Conservation (phyloP, 2,888 invertebrate genomes). For the Branchipolynoe longqiensis region DNA sequence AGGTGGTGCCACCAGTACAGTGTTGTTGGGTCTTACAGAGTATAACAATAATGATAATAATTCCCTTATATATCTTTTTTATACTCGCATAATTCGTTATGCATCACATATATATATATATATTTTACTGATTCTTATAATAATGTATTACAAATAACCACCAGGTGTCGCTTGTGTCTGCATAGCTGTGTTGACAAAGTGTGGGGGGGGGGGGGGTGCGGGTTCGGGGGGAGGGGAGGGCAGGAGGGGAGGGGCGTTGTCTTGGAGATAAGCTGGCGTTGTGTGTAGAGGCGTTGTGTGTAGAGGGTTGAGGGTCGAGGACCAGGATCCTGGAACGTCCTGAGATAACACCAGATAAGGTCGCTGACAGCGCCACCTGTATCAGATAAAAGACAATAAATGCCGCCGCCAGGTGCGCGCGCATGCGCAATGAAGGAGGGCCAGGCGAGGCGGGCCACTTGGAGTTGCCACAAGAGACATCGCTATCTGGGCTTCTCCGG, state of each 20-base stretch:
- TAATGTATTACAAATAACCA: too few species aligned
- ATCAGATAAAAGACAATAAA: slow-evolving; percentile 38
- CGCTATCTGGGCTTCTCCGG: too few species aligned
- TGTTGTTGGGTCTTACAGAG: too few species aligned
- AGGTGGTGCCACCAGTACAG: too few species aligned
- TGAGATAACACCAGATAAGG: slow-evolving; percentile 8
- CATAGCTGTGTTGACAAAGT: background rate
- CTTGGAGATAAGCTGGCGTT: background rate
- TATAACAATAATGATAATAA: too few species aligned
- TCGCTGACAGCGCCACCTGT: slow-evolving; percentile 13
- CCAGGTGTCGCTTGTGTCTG: too few species aligned
- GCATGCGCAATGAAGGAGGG: background rate
- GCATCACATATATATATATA: too few species aligned
- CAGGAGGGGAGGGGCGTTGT: background rate
- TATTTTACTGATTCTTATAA: too few species aligned
- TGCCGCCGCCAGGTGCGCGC: slow-evolving; percentile 18
- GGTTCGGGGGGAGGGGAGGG: background rate
- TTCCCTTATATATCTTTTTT: too few species aligned
- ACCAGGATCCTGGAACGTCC: background rate
- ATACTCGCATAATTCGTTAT: too few species aligned
- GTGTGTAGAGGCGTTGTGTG: background rate
- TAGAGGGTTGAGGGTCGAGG: too few species aligned
- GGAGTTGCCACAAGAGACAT: too few species aligned
- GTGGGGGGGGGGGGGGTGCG: background rate
- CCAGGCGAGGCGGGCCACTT: background rate